Percentiles rank a stretch among this genome's conserved stretches.
These are phyloP conservation scores for Manacus vitellinus DNA, from an alignment of 2,113 vertebrate species.

Conservation along the genomic window DNA sequence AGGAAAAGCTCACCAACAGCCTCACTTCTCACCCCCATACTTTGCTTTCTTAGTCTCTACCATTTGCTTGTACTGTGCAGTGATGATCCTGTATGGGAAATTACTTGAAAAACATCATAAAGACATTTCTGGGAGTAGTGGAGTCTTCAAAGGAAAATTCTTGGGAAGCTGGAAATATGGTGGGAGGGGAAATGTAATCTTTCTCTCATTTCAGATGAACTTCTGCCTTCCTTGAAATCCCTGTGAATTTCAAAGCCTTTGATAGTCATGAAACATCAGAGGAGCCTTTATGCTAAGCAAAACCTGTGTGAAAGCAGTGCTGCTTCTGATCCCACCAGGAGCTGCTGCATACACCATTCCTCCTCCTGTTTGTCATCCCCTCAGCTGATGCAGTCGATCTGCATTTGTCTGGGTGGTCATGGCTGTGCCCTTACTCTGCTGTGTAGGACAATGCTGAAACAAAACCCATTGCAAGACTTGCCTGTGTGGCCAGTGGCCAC, in stretches of 20 bases:
- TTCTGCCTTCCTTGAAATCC: constrained; percentile 53
- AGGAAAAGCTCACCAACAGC: neutral
- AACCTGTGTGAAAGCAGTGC: neutral
- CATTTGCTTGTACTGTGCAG: neutral
- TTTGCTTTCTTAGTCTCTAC: neutral
- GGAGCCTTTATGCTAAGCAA: constrained; percentile 48
- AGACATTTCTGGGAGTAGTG: neutral
- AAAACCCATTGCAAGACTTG: neutral
- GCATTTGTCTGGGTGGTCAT: neutral
- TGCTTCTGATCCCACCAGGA: constrained; percentile 15
- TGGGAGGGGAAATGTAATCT: constrained; percentile 38
- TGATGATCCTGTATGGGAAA: neutral
- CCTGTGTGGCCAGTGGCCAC: neutral
- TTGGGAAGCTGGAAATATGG: constrained; percentile 29
- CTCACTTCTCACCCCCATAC: neutral
- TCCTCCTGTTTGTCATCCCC: neutral
- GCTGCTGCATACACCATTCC: neutral
- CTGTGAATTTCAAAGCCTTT: constrained; percentile 58
- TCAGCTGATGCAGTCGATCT: neutral
- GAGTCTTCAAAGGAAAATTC: constrained; percentile 34
- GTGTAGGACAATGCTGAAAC: neutral
- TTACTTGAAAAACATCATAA: neutral
- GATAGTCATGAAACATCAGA: constrained; percentile 51
- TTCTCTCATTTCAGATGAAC: constrained; percentile 58
- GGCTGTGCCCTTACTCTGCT: neutral